These are phyloP conservation scores for Ataeniobius toweri DNA, from an alignment of 2,797 vertebrate species.

Conservation along the genomic window DNA sequence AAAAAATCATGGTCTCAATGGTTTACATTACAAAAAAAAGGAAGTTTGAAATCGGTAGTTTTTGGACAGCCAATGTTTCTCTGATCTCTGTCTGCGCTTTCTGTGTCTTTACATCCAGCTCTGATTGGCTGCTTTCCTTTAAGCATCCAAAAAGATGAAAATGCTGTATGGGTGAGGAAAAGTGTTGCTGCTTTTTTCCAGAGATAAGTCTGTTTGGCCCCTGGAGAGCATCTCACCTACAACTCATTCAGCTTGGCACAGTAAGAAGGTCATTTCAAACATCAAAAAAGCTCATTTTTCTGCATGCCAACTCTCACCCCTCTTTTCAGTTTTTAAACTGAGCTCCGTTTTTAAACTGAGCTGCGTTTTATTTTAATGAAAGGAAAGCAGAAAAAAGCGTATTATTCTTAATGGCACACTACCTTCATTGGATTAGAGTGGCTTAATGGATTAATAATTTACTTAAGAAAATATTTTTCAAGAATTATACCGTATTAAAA, in stretches of 20 bases:
- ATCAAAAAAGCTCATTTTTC: constrained; percentile 37
- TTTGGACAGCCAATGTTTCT: background rate
- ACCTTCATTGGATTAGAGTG: background rate
- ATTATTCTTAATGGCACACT: constrained; percentile 4
- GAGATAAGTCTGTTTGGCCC: constrained; percentile 56
- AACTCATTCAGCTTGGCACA: constrained; percentile 44
- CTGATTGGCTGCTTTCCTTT: constrained; percentile 21
- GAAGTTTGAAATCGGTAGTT: too few relatives aligned
- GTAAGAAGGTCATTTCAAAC: constrained; percentile 47
- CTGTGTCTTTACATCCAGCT: constrained; percentile 19
- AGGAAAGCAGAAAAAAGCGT: background rate
- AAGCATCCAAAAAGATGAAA: constrained; percentile 37
- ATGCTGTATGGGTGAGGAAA: constrained; percentile 12
- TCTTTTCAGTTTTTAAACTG: constrained; percentile 7
- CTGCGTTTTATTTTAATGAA: background rate
- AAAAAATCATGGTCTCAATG: too few relatives aligned
- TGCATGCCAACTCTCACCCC: constrained; percentile 4
- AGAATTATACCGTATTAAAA: background rate
- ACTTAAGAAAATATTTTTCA: background rate
- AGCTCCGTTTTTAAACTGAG: constrained; percentile 5
- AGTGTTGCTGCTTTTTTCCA: constrained; percentile 1
- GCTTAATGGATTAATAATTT: background rate
- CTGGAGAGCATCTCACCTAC: constrained; percentile 25
- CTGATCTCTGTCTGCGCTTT: background rate
- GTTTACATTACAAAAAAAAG: too few relatives aligned